Evolutionary conservation across 37 sponge, comb jelly and placozoan genomes (phyloP).

Genomic region (Oopsacas minuta): DNA sequence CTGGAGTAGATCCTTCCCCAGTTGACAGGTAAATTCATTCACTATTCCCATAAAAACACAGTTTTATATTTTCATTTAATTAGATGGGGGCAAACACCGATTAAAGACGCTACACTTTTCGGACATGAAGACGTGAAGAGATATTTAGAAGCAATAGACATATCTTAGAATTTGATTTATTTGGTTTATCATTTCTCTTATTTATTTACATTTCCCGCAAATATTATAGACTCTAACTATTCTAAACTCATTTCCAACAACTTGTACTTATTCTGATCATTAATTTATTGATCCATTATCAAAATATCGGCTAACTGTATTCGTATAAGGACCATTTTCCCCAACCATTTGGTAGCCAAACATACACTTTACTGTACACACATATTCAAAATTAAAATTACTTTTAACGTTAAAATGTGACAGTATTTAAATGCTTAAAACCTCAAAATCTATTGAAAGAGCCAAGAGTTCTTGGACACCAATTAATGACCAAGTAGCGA

Average conservation of each 20-base stretch:
- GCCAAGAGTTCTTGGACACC: slow-evolving; percentile 70
- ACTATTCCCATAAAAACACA: too few relatives aligned
- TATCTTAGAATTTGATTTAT: background rate
- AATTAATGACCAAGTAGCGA: slow-evolving; percentile 23
- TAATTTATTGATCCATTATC: background rate
- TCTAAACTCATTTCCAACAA: too few relatives aligned
- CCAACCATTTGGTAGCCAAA: too few relatives aligned
- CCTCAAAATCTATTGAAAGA: background rate
- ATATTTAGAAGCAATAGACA: background rate
- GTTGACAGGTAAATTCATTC: slow-evolving; percentile 20
- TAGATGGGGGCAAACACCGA: slow-evolving; percentile 41
- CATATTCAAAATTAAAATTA: too few relatives aligned
- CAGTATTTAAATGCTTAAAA: background rate
- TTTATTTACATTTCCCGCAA: background rate
- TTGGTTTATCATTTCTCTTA: background rate
- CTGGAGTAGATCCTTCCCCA: slow-evolving; percentile 28
- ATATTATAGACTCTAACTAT: too few relatives aligned
- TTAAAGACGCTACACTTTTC: slow-evolving; percentile 37
- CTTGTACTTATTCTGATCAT: too few relatives aligned
- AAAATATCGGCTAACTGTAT: background rate
- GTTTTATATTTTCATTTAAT: background rate
- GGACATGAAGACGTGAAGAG: slow-evolving; percentile 21
- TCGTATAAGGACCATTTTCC: too few relatives aligned
- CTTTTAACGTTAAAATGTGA: too few relatives aligned
- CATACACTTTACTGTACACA: too few relatives aligned